Evolutionary conservation across 2,888 invertebrate genomes (phyloP).

Genomic region (Drosophila antonietae): DNA sequence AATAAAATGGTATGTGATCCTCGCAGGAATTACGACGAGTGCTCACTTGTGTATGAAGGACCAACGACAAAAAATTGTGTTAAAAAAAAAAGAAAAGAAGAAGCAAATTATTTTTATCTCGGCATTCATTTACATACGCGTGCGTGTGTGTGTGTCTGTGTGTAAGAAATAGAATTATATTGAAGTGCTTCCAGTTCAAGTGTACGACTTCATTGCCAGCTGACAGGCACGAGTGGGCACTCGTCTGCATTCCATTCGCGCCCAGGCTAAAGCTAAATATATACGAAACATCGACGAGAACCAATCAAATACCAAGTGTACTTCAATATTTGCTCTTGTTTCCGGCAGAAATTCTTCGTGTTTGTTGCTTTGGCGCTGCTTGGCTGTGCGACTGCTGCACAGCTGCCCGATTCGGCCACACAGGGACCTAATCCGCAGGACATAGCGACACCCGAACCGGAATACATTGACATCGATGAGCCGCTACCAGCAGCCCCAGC

Average conservation of each 20-base stretch:
- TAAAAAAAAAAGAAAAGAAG: background rate
- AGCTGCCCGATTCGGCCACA: conserved; percentile 82
- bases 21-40: conserved; percentile 27
- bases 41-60: conserved; percentile 34
- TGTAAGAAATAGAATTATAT: conserved; percentile 22
- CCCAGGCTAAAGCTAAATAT: conserved; percentile 38
- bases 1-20: conserved; percentile 63
- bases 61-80: background rate
- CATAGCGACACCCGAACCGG: conserved; percentile 84
- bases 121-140: background rate
- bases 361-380: conserved; percentile 75
- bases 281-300: background rate
- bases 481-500: conserved; percentile 65
- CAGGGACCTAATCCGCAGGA: conserved; percentile 84
- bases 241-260: conserved; percentile 59
- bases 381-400: conserved; percentile 74
- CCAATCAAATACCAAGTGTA: conserved; percentile 11
- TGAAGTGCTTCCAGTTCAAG: conserved; percentile 57
- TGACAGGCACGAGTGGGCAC: conserved; percentile 61
- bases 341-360: conserved; percentile 79
- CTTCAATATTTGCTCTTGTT: conserved; percentile 30
- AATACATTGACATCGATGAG: conserved; percentile 84
- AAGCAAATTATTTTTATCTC: background rate
- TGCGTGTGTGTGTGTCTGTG: background rate
- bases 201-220: conserved; percentile 63